Conservation (phyloP, 2,888 invertebrate species). For the Cylloceria caligata region DNA sequence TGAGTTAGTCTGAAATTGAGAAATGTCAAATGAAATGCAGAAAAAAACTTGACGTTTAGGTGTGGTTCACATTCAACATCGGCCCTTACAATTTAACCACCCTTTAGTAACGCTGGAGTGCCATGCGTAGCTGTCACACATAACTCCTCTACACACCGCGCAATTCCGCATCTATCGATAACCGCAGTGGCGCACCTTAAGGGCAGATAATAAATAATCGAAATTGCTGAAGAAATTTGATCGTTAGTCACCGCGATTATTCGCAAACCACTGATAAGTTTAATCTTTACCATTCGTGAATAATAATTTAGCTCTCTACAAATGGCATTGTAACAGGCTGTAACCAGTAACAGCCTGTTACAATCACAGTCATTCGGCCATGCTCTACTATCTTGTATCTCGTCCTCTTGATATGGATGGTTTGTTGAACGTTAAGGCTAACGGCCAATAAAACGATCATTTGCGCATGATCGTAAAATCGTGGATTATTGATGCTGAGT, state of each 20-base stretch:
- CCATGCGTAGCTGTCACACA: too few relatives aligned
- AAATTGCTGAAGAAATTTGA: background rate
- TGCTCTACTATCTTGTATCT: background rate
- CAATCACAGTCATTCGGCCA: constrained; percentile 7
- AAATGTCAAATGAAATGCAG: too few relatives aligned
- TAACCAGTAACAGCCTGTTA: constrained; percentile 28
- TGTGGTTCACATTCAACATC: too few relatives aligned
- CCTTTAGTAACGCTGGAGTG: too few relatives aligned
- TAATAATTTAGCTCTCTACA: constrained; percentile 5
- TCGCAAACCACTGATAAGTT: background rate
- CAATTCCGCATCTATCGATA: too few relatives aligned
- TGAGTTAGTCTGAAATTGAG: too few relatives aligned
- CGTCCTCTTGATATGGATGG: constrained; percentile 10
- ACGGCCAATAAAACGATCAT: constrained; percentile 50
- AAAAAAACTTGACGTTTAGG: too few relatives aligned
- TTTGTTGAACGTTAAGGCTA: constrained; percentile 34
- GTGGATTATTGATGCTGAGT: constrained; percentile 22
- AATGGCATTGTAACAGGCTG: constrained; percentile 32
- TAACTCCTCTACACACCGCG: too few relatives aligned
- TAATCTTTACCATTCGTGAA: background rate
- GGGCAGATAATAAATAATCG: background rate
- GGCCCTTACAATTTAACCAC: too few relatives aligned
- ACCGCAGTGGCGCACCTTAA: too few relatives aligned
- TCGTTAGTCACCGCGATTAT: background rate
- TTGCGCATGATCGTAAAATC: constrained; percentile 46